These are phyloP conservation scores for Phyllostomus discolor DNA, from an alignment of 2,113 vertebrate species.

Conservation along the genomic window DNA sequence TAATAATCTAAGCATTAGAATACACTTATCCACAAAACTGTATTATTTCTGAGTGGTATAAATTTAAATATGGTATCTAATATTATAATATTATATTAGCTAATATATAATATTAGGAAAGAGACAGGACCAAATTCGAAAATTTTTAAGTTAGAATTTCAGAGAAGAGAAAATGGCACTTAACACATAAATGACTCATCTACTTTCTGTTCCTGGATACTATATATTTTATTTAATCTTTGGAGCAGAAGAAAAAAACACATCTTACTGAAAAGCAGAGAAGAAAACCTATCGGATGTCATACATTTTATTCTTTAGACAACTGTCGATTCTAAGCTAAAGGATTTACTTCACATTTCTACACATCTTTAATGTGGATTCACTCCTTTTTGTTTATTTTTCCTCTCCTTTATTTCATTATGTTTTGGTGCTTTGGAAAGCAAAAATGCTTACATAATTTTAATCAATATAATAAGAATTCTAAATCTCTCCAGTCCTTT, in stretches of 20 bases:
- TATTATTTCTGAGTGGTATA: background rate
- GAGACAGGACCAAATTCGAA: background rate
- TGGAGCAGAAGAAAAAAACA: background rate
- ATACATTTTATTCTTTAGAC: background rate
- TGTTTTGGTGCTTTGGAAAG: background rate
- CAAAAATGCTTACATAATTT: background rate
- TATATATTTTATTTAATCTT: background rate
- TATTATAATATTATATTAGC: too few relatives aligned
- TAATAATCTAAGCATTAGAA: background rate
- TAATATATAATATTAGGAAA: background rate
- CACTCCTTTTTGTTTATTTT: background rate
- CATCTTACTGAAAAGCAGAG: background rate
- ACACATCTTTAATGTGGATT: background rate
- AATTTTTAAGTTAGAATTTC: background rate
- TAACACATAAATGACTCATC: background rate
- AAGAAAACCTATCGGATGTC: background rate
- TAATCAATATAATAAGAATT: background rate
- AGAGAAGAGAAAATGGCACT: background rate
- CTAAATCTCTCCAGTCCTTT: background rate
- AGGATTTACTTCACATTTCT: background rate
- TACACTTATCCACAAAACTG: background rate
- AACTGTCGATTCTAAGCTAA: background rate
- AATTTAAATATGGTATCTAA: background rate
- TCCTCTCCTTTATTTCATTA: background rate
- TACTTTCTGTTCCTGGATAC: background rate